Percentiles rank a stretch among this genome's conserved stretches.
Evolutionary conservation across 1,140 invertebrate genomes (phyloP).

Genomic region (Nomia melanderi): DNA sequence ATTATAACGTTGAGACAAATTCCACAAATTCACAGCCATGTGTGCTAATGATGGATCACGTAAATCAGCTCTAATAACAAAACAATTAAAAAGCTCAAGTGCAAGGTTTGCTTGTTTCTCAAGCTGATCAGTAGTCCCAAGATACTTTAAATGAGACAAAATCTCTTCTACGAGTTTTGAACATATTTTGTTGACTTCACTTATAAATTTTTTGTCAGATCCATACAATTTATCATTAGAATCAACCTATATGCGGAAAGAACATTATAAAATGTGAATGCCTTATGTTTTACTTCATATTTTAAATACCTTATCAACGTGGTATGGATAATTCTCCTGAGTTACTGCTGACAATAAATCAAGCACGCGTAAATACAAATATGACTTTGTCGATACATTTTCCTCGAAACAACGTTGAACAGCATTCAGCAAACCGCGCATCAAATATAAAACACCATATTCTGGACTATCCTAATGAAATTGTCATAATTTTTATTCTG

Average conservation of each 20-base stretch:
- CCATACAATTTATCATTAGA: constrained; percentile 97
- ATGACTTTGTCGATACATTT: constrained; percentile 81
- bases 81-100: constrained; percentile 87
- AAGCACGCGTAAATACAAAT: constrained; percentile 87
- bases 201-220: constrained; percentile 91
- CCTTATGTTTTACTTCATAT: neutral
- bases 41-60: constrained; percentile 82
- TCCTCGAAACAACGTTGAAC: constrained; percentile 87
- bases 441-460: constrained; percentile 89
- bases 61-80: constrained; percentile 88
- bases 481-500: constrained; percentile 3
- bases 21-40: constrained; percentile 90
- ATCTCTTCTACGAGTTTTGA: constrained; percentile 90
- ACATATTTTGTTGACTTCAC: constrained; percentile 90
- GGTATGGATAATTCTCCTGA: constrained; percentile 91
- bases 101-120: constrained; percentile 86
- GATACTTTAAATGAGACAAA: constrained; percentile 86
- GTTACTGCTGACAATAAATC: constrained; percentile 87
- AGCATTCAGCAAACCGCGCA: constrained; percentile 88
- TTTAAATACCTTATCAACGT: constrained; percentile 87
- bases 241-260: constrained; percentile 86
- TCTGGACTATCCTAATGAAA: constrained; percentile 90
- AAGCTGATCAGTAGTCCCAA: constrained; percentile 83
- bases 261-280: constrained; percentile 19
- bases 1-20: constrained; percentile 85